Percentiles rank a stretch among this genome's conserved stretches.
These are phyloP conservation scores for Phasianus colchicus DNA, from an alignment of 2,113 vertebrate genomes.

Conservation along the genomic window DNA sequence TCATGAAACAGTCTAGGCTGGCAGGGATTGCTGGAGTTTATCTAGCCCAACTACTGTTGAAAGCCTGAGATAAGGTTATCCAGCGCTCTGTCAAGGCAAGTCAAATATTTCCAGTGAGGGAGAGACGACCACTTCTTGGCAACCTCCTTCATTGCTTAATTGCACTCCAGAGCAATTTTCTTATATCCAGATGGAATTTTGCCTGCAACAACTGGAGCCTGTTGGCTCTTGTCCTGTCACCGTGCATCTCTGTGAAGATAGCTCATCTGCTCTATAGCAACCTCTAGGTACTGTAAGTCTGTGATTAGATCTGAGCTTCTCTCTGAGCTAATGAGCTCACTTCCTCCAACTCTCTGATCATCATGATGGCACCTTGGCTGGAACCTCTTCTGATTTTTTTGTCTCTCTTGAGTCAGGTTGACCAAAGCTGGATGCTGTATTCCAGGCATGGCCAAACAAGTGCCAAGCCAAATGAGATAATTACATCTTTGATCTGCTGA, in stretches of 20 bases:
- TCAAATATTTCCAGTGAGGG: background rate
- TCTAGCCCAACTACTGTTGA: background rate
- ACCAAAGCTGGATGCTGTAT: background rate
- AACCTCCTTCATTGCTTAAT: background rate
- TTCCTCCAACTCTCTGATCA: background rate
- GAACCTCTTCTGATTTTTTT: background rate
- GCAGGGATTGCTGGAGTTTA: background rate
- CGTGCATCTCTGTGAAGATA: background rate
- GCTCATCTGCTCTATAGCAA: background rate
- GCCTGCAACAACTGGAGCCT: background rate
- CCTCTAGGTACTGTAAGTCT: background rate
- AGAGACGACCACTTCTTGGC: background rate
- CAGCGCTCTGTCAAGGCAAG: background rate
- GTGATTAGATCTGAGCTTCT: background rate
- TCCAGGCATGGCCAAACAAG: background rate
- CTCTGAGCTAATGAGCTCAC: background rate
- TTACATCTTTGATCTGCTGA: too few relatives aligned
- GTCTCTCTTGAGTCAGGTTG: background rate
- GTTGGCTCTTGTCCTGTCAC: background rate
- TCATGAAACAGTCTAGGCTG: background rate
- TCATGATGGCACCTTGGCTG: background rate
- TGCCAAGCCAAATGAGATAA: background rate
- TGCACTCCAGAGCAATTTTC: background rate
- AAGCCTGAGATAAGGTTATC: background rate
- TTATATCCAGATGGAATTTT: background rate